A percentile compares a stretch with the other conserved stretches of the same genome.
Evolutionary conservation across 2,888 invertebrate species (phyloP).

Genomic region (Hybos culiciformis): DNA sequence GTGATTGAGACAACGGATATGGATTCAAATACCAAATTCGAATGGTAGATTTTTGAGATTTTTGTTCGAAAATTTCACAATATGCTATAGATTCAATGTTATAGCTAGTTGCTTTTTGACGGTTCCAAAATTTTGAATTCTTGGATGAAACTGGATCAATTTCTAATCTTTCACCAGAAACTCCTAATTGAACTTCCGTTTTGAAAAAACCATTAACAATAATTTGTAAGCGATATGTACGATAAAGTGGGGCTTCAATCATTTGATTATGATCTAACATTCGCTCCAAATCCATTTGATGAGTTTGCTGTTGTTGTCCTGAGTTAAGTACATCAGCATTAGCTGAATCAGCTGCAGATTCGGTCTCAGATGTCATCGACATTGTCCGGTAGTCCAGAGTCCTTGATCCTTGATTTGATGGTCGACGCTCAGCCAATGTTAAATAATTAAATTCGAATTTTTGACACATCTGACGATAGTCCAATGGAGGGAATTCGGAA

Average conservation of each 20-base stretch:
- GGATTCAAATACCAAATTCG: conserved; percentile 53
- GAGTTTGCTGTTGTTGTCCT: conserved; percentile 6
- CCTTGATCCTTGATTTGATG: conserved; percentile 25
- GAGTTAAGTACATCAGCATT: conserved; percentile 31
- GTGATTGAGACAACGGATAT: conserved; percentile 20
- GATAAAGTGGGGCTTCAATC: conserved; percentile 77
- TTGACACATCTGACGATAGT: conserved; percentile 73
- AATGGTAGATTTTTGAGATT: conserved; percentile 57
- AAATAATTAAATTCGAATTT: conserved; percentile 87
- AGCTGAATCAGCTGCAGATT: conserved; percentile 25
- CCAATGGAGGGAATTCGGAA: conserved; percentile 82
- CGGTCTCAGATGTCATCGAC: conserved; percentile 37
- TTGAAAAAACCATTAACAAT: conserved; percentile 68
- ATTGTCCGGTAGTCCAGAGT: conserved; percentile 29
- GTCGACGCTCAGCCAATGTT: conserved; percentile 64
- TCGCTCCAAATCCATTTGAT: conserved; percentile 44
- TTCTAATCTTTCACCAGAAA: conserved; percentile 83
- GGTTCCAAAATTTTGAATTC: conserved; percentile 49
- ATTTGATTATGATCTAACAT: conserved; percentile 62
- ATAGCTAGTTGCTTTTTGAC: conserved; percentile 68
- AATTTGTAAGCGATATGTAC: conserved; percentile 64
- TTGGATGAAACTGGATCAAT: conserved; percentile 67
- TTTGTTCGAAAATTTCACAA: conserved; percentile 71
- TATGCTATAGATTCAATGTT: conserved; percentile 77
- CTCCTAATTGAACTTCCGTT: conserved; percentile 71